Evolutionary conservation across 2,113 vertebrate species (phyloP).

Genomic region (Pleuronectes platessa): DNA sequence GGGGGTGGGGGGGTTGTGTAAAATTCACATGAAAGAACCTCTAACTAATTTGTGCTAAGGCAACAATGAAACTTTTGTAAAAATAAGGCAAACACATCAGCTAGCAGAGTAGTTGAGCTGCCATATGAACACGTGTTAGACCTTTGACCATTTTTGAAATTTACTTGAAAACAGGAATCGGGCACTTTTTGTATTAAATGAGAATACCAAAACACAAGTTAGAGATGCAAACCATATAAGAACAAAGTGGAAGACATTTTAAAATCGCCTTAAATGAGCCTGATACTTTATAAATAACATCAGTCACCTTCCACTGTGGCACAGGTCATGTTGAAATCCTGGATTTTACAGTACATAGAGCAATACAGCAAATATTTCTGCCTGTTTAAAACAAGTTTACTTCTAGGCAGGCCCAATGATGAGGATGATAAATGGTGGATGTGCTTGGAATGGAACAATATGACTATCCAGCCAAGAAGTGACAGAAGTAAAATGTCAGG

Average conservation of each 20-base stretch:
- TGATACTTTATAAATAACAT: neutral
- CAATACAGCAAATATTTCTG: neutral
- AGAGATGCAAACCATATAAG: slow-evolving; percentile 15
- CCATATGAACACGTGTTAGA: slow-evolving; percentile 39
- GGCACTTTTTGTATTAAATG: slow-evolving; percentile 23
- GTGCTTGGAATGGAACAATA: slow-evolving; percentile 27
- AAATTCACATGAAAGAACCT: slow-evolving; percentile 34
- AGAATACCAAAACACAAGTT: slow-evolving; percentile 20
- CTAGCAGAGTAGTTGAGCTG: slow-evolving; percentile 53
- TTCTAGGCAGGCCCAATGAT: neutral
- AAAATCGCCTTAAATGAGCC: neutral
- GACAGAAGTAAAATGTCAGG: neutral
- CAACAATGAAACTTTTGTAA: slow-evolving; percentile 55
- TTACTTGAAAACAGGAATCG: neutral
- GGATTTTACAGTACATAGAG: neutral
- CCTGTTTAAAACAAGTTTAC: slow-evolving; percentile 1
- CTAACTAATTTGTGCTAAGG: slow-evolving; percentile 57
- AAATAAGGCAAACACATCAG: slow-evolving; percentile 44
- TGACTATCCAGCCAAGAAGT: neutral
- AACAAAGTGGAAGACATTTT: slow-evolving; percentile 48
- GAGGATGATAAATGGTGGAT: slow-evolving; percentile 11
- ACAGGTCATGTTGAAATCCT: slow-evolving; percentile 15
- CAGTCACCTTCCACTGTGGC: neutral
- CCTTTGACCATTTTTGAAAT: slow-evolving; percentile 9
- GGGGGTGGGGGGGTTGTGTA: neutral